Evolutionary conservation across 2,797 vertebrate species (phyloP).

Genomic region (Tachyglossus aculeatus): DNA sequence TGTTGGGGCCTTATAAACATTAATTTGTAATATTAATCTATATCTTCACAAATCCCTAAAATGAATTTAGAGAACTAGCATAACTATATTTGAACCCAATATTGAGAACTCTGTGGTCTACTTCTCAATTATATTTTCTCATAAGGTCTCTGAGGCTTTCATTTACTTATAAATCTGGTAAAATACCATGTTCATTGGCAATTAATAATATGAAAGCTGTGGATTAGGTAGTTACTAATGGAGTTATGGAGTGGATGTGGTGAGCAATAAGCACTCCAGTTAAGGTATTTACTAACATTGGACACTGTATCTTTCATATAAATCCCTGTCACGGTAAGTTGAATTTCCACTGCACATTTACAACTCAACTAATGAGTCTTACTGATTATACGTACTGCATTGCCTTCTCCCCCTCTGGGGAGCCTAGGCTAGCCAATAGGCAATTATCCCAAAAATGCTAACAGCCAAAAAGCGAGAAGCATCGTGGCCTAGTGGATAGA

Average conservation of each 20-base stretch:
- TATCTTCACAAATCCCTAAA: too few species aligned
- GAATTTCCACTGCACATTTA: not conserved
- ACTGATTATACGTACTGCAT: not conserved
- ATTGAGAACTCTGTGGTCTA: not conserved
- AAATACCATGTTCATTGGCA: not conserved
- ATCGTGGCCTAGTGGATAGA: too few species aligned
- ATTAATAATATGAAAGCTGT: not conserved
- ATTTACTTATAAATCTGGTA: not conserved
- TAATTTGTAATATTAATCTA: too few species aligned
- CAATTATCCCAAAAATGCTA: too few species aligned
- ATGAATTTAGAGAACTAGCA: too few species aligned
- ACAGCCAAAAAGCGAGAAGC: too few species aligned
- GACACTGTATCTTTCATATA: not conserved
- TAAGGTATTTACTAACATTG: not conserved
- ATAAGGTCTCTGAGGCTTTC: not conserved
- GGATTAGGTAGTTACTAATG: not conserved
- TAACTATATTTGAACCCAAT: too few species aligned
- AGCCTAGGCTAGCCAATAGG: not conserved
- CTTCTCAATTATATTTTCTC: not conserved
- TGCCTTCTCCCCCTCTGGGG: fast-evolving
- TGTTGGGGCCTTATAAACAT: too few species aligned
- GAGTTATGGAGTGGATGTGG: not conserved
- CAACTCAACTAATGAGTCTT: not conserved
- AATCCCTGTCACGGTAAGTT: not conserved
- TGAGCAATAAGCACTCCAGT: too few species aligned